Conservation (phyloP, 2,797 vertebrate genomes). For the Myotis pilosus region DNA sequence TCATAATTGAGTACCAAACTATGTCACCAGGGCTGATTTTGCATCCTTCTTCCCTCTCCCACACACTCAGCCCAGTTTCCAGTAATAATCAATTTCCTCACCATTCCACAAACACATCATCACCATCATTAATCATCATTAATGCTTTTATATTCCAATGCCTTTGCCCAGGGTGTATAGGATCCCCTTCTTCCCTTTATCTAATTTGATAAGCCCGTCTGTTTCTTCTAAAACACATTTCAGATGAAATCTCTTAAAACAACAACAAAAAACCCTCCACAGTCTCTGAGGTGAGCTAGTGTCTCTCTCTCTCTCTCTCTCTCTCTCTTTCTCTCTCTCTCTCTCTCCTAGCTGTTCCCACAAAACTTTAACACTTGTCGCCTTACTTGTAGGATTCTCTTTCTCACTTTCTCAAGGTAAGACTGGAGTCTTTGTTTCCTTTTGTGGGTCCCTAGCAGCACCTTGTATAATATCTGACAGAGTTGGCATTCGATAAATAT, state of each 20-base stretch:
- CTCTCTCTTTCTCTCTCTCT: too few species aligned
- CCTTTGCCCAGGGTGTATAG: not conserved
- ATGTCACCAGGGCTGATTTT: not conserved
- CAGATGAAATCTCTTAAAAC: not conserved
- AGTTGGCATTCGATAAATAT: not conserved
- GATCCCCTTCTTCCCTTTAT: not conserved
- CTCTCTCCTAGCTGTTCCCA: not conserved
- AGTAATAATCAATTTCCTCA: slow-evolving; percentile 52
- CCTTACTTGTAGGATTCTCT: not conserved
- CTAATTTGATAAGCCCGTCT: not conserved
- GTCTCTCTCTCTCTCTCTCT: not conserved
- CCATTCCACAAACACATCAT: slow-evolving; percentile 1
- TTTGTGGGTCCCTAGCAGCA: not conserved
- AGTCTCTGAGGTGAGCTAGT: not conserved
- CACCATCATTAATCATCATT: slow-evolving; percentile 23
- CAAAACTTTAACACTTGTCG: not conserved
- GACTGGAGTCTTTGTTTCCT: not conserved
- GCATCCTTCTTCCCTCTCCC: not conserved
- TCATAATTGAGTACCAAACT: slow-evolving; percentile 18
- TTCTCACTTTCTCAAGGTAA: not conserved
- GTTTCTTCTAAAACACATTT: not conserved
- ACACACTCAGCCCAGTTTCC: not conserved
- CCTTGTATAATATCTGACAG: not conserved
- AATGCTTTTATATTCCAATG: slow-evolving; percentile 12
- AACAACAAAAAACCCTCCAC: not conserved